These are phyloP conservation scores for Belgica antarctica DNA, from an alignment of 2,888 invertebrate genomes.

Conservation along the genomic window DNA sequence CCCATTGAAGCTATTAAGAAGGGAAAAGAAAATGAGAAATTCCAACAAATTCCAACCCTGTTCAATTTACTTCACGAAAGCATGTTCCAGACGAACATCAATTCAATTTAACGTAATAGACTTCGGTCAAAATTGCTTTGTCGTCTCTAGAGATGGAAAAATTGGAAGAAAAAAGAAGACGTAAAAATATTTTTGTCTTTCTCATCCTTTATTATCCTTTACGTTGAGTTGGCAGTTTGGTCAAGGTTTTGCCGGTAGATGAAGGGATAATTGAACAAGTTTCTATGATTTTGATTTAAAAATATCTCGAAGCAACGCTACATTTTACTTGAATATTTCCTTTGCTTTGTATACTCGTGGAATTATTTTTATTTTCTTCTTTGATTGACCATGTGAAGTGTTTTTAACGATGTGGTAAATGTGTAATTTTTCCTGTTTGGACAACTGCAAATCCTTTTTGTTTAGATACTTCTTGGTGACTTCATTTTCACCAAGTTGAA, in stretches of 20 bases:
- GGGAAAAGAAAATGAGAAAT: slow-evolving; percentile 27
- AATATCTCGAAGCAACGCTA: no score
- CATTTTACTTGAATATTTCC: no score
- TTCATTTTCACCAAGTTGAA: no score
- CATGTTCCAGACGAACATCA: slow-evolving; percentile 24
- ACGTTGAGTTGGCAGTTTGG: no score
- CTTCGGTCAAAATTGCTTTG: slow-evolving; percentile 39
- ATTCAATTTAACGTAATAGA: slow-evolving; percentile 36
- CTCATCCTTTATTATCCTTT: background rate
- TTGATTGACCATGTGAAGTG: slow-evolving; percentile 39
- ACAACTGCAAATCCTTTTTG: background rate
- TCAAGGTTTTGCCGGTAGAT: no score
- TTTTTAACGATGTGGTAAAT: slow-evolving; percentile 31
- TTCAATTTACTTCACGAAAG: slow-evolving; percentile 17
- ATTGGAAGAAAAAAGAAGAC: background rate
- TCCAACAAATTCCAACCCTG: slow-evolving; percentile 26
- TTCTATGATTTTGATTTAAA: no score
- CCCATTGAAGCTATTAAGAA: slow-evolving; percentile 18
- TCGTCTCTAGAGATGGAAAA: slow-evolving; percentile 30
- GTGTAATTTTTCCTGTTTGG: background rate
- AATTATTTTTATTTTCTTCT: no score
- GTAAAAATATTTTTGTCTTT: slow-evolving; percentile 10
- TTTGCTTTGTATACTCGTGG: no score
- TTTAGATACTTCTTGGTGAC: background rate
- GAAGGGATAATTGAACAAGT: background rate